These are phyloP conservation scores for Hybognathus amarus DNA, from an alignment of 2,797 vertebrate species.

Conservation along the genomic window DNA sequence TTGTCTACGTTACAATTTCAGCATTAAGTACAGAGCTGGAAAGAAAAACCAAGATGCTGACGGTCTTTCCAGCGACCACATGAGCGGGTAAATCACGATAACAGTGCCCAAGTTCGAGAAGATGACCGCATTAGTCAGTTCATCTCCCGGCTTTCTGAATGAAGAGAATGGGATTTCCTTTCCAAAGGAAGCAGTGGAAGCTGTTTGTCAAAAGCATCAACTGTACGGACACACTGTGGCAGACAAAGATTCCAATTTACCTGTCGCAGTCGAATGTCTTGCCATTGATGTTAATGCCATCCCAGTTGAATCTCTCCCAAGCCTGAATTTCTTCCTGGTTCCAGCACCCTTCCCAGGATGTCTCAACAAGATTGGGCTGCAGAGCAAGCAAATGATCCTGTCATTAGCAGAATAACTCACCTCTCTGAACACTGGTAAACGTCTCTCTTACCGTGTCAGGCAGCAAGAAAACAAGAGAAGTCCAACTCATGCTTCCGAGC, in stretches of 20 bases:
- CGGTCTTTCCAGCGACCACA: background rate
- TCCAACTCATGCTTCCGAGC: no score
- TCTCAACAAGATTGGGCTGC: constrained; percentile 18
- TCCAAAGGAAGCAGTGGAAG: constrained; percentile 3
- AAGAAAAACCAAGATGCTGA: constrained; percentile 28
- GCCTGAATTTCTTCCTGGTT: constrained; percentile 5
- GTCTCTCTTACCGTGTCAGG: no score
- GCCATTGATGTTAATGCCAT: constrained; percentile 25
- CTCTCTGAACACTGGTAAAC: no score
- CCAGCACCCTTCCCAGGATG: constrained; percentile 27
- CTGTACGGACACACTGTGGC: rapidly evolving
- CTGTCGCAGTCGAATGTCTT: background rate
- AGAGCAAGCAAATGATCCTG: no score
- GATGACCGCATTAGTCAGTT: constrained; percentile 6
- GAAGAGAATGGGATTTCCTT: background rate
- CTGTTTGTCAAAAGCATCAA: constrained; percentile 10
- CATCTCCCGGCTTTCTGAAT: background rate
- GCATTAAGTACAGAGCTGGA: constrained; percentile 16
- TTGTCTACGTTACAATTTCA: constrained; percentile 35
- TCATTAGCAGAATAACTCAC: no score
- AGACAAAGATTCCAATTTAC: background rate
- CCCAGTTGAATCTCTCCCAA: constrained; percentile 3
- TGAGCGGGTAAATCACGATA: background rate
- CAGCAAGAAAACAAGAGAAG: no score
- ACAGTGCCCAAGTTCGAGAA: background rate